Conservation (phyloP, 1,140 invertebrate species). For the Drosophila tropicalis region DNA sequence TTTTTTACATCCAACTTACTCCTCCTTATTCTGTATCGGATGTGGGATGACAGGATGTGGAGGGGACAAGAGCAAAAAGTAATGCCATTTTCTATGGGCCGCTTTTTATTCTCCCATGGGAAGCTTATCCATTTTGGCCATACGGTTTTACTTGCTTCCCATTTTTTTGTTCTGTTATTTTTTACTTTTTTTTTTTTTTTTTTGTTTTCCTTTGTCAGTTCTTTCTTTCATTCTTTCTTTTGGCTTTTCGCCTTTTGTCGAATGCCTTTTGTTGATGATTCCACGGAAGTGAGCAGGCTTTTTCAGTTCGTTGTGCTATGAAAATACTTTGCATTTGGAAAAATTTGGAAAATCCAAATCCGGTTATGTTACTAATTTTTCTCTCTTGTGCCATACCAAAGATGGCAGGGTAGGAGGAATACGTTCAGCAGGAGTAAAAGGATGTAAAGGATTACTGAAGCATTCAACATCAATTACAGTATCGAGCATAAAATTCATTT, state of each 20-base stretch:
- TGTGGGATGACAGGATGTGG: constrained; percentile 43
- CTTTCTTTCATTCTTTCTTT: constrained; percentile 50
- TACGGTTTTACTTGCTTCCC: constrained; percentile 57
- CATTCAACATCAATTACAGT: constrained; percentile 61
- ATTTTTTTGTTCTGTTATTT: constrained; percentile 24
- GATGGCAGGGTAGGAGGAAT: not conserved
- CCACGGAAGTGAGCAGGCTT: constrained; percentile 54
- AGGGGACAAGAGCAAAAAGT: constrained; percentile 24
- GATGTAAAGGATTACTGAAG: constrained; percentile 9
- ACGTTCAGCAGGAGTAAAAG: not conserved
- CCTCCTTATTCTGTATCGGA: constrained; percentile 28
- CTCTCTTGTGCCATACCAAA: constrained; percentile 11
- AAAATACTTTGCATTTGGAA: constrained; percentile 73
- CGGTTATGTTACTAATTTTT: constrained; percentile 75
- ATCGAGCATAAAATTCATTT: constrained; percentile 40
- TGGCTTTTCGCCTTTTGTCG: constrained; percentile 60
- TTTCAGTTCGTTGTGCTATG: constrained; percentile 27
- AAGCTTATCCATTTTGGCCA: constrained; percentile 79
- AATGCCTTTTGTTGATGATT: constrained; percentile 48
- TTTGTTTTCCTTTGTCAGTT: constrained; percentile 53
- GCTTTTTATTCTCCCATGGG: constrained; percentile 34
- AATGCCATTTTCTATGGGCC: constrained; percentile 68
- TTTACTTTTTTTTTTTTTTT: constrained; percentile 2
- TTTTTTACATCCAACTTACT: constrained; percentile 23
- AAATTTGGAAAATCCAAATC: constrained; percentile 52